Evolutionary conservation across 1,140 invertebrate genomes (phyloP).

Genomic region (Chironomus striatipennis): DNA sequence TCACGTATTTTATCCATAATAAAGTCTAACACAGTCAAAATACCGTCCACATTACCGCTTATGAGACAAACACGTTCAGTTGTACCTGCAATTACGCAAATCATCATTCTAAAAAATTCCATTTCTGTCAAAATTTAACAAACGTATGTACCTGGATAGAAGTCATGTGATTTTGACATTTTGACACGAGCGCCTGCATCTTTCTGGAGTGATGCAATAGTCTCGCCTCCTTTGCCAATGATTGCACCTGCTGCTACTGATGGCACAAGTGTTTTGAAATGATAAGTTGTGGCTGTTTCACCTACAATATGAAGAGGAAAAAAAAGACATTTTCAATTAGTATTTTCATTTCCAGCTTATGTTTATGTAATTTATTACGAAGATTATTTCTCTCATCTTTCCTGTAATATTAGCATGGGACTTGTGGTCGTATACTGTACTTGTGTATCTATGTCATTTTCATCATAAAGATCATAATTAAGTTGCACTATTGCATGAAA

Average conservation of each 20-base stretch:
- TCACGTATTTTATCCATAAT: slow-evolving; percentile 98
- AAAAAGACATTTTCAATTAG: slow-evolving; percentile 26
- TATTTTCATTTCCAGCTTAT: neutral
- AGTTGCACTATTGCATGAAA: neutral
- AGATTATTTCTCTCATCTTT: too few relatives aligned
- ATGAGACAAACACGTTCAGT: slow-evolving; percentile 95
- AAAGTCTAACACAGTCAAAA: slow-evolving; percentile 88
- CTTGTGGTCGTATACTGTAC: neutral
- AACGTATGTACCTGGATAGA: slow-evolving; percentile 81
- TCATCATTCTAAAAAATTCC: slow-evolving; percentile 12
- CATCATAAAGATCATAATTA: slow-evolving; percentile 3
- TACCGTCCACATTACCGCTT: slow-evolving; percentile 86
- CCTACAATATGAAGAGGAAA: slow-evolving; percentile 42
- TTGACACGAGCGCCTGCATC: slow-evolving; percentile 91
- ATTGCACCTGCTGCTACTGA: slow-evolving; percentile 93
- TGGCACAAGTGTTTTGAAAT: slow-evolving; percentile 93
- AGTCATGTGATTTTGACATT: slow-evolving; percentile 97
- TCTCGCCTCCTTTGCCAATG: slow-evolving; percentile 96
- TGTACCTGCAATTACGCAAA: slow-evolving; percentile 62
- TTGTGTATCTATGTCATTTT: neutral
- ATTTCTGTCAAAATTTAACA: neutral
- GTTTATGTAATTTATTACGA: too few relatives aligned
- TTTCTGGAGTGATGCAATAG: slow-evolving; percentile 93
- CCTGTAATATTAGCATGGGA: neutral
- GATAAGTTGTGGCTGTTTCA: slow-evolving; percentile 65